phyloP scores from a whole-genome alignment of 30 jellyfish, hydroid and myxozoan genomes.

The Pseudorhiza aurosa region DNA sequence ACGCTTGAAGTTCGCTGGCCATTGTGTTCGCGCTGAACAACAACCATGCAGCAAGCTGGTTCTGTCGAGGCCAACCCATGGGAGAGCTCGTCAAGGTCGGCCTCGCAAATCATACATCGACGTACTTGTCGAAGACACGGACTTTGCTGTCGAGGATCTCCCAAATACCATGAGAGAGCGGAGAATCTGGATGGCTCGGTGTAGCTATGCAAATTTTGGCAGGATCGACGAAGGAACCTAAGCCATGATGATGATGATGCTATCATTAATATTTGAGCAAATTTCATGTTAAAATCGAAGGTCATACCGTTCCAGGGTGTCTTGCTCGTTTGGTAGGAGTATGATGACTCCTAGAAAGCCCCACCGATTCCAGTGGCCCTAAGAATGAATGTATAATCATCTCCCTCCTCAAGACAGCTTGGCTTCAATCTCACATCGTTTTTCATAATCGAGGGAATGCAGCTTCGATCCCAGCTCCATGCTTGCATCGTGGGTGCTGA shows the following conservation, averaged over 20 bases:
- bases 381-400: slow-evolving; percentile 7
- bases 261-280: not conserved
- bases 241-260: not conserved
- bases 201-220: too few species aligned
- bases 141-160: too few species aligned
- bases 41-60: too few species aligned
- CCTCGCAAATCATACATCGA: too few species aligned
- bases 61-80: too few species aligned
- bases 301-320: slow-evolving; percentile 30
- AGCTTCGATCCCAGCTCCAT: not conserved
- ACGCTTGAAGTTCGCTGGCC: too few species aligned
- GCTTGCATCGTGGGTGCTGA: slow-evolving; percentile 4
- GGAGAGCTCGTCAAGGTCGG: too few species aligned
- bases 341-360: slow-evolving; percentile 15
- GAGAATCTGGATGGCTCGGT: too few species aligned
- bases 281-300: not conserved
- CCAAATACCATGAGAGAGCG: too few species aligned
- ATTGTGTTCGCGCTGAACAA: too few species aligned
- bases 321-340: slow-evolving; percentile 22
- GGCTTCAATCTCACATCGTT: slow-evolving; percentile 45
- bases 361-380: slow-evolving; percentile 46
- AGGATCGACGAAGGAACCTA: too few species aligned
- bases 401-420: slow-evolving; percentile 18
- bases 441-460: slow-evolving; percentile 32
- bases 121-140: too few species aligned